Evolutionary conservation across 2,888 invertebrate species (phyloP), one percentile per base, ranked within the genome.

Genomic region (Temnothorax ravouxi): DNA sequence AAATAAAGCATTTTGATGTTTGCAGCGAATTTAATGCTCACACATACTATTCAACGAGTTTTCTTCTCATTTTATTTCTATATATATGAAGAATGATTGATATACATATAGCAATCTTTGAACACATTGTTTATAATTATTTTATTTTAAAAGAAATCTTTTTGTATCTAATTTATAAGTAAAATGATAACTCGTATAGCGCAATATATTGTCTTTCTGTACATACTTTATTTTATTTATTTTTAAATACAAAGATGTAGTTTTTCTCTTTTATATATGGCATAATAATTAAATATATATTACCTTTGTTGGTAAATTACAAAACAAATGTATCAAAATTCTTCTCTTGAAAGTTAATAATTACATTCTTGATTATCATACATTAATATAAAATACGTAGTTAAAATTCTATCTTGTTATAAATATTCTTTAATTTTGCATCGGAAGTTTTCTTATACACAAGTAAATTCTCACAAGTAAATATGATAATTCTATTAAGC

Each of bases 101-200:
- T 38, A 38, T 18, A 13, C 34, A 34, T 41, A 8, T 21, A 18
- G 6, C 18, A 25, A 50, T 66, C 41, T 15, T n/a, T 52, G 1
- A 52, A 56, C 11, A 21, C 2, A 34, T 56, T 56, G 8, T 71
- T 47, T 71, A 47, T 44, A 34, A 69, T 56, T 47, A 79, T 71
- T 34, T 47, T 77, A 41, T 34, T 69, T 64, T 25, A 3, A 41
- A 6, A 29, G 15, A 13, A 0, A 44, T 3, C 13, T 71, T 15
- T 56, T 52, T 34, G 15, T 0, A 61, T 34, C 3, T 54, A 38
- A 15, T 3, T 25, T 64, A 3, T 67, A 29, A 25, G 15, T 66
- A 52, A 66, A 66, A 41, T 41, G 15, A 29, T 74, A 21, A 38
- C 13, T 41, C 18, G 15, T 56, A 41, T n/a, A 44, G 2, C 13